Evolutionary conservation across 2,113 vertebrate genomes (phyloP), one percentile per base, ranked within the genome.

Genomic region (Xiphophorus maculatus): DNA sequence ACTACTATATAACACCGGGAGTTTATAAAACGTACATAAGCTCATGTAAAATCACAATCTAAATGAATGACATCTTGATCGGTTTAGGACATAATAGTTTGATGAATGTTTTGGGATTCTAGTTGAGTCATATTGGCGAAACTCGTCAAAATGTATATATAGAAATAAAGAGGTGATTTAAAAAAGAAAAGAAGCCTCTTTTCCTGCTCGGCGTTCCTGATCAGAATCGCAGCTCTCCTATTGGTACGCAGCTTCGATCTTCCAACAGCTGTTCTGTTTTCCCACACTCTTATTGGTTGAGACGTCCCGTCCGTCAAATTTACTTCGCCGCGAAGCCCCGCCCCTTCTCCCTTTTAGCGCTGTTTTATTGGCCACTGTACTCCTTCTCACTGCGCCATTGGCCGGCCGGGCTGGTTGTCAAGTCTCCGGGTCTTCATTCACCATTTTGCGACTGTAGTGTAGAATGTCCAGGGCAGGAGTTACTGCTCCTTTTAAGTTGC

Each of bases 371-470:
- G 96, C 60, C 83, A 92, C 88, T 92, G 84, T 93, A 88, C 78
- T 80, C 87, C 88, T 93, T 92, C 89, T 82, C 89, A 91, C 83
- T 33, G 76, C 19, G 73, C 82, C 81, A 97, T 97, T 97, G 96
- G 96, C 79, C 88, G 76, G 66, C 2, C 87, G 66, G 78, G 88
- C 93, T 95, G 96, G 96, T 96, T 96, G 96, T 94, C 94, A 93
- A 93, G 93, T 93, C 93, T 96, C 94, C 90, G 93, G 93, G 93
- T 95, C 95, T 97, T 96, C 97, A 97, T 97, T 97, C 97, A 97
- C 97, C 97, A 97, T 97, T 97, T 97, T 97, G 96, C 96, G 96
- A 96, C 95, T 95, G 92, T 97, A 96, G 96, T 92, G 96, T 96
- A 96, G 96, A 95, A 96, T 93, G 87, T 88, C 90, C 92, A 89